These are phyloP conservation scores for Chrysochloris asiatica DNA, from an alignment of 2,113 vertebrate genomes.

Conservation along the genomic window DNA sequence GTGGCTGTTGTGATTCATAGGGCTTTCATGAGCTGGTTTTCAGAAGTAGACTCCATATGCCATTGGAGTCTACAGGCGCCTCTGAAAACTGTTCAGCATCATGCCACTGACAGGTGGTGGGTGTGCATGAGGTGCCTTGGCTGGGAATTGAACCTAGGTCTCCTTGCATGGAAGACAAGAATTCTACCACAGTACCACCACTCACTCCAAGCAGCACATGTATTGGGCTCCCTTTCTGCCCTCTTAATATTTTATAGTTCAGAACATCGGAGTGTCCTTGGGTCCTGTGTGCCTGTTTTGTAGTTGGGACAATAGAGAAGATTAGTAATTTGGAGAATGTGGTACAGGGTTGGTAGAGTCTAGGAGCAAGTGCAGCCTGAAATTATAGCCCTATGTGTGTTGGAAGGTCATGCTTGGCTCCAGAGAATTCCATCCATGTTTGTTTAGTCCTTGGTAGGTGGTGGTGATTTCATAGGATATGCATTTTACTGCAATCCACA, in stretches of 20 bases:
- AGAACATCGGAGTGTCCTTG: neutral
- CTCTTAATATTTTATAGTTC: neutral
- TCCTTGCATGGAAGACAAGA: neutral
- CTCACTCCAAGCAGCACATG: neutral
- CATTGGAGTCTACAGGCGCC: no score
- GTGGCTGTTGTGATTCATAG: neutral
- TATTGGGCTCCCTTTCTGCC: neutral
- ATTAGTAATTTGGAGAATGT: no score
- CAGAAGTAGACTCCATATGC: no score
- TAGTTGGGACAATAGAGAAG: neutral
- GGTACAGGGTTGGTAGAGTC: neutral
- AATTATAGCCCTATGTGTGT: rapidly evolving
- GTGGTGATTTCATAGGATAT: no score
- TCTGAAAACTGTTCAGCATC: no score
- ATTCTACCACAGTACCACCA: neutral
- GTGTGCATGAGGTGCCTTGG: neutral
- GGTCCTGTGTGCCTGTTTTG: neutral
- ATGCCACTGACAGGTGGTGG: no score
- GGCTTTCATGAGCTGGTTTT: neutral
- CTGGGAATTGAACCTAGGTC: neutral
- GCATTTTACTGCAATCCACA: no score
- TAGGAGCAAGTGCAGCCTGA: neutral
- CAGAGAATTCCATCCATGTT: neutral
- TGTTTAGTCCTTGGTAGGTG: neutral
- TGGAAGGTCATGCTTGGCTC: neutral